Evolutionary conservation across 1,140 invertebrate species (phyloP), one percentile per base, ranked within the genome.

Genomic region (Caerostris darwini): DNA sequence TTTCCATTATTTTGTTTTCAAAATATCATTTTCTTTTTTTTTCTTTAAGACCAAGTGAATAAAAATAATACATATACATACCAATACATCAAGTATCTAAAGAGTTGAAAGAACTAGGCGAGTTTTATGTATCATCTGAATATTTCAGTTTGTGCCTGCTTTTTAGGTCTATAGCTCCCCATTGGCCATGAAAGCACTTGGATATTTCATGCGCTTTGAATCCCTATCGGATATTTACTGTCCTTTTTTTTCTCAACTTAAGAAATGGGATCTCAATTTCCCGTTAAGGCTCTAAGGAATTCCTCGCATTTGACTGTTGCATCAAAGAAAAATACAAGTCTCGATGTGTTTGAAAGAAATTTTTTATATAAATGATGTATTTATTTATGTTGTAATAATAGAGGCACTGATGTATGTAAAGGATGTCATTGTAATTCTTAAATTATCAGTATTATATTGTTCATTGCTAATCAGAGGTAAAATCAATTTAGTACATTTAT

Each of bases 171-270:
- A 59, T 85, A 59, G 56, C 83, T 85, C 83, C 83, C 56, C 54
- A 85, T 57, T 56, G 83, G 57, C 83, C 10, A 58, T 85, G 58
- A 85, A 50, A 3, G 83, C n/a, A 85, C 56, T 85, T 85, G 10
- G 57, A 85, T 59, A 59, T 50, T 85, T 85, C n/a, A 85, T 85
- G 83, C 83, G 57, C 58, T 59, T 57, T 58, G n/a, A 85, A 10
- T 53, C 83, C 53, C 54, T n/a, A 58, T 59, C 17, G 54, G 7
- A 85, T 58, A 85, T 85, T 85, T 85, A 14, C 83, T 5, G 12
- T 34, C 12, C 34, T 34, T 77, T 77, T 77, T 77, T 34, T 34
- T 34, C 34, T 34, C 10, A 77, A 8, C 53, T 50, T 77, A 77
- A 77, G 71, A 10, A 34, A 77, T 77, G 19, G 50, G 71, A 77